Evolutionary conservation across 2,113 vertebrate genomes (phyloP), one percentile per base, ranked within the genome.

Genomic region (Panthera uncia): DNA sequence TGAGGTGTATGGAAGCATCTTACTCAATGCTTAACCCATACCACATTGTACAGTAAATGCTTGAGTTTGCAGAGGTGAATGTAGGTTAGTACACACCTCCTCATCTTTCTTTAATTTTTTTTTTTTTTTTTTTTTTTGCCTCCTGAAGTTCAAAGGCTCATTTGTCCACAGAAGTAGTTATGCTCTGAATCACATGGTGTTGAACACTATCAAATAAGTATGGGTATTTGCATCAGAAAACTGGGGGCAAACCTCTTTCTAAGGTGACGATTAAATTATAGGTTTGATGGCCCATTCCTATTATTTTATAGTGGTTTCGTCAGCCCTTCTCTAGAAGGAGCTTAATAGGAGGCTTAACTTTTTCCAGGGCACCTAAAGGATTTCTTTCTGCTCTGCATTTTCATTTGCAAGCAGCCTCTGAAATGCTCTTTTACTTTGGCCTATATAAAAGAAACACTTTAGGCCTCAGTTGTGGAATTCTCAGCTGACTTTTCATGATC

Each of bases 61-160:
- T 25, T 38, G 48, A 33, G 3, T 79, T 57, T 66, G 12, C 89
- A 45, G 7, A 36, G 52, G 23, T 23, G 3, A 81, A 9, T 66
- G 13, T 29, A n/a, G 15, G 0, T 76, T 0, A 2, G 6, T 27
- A 31, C 7, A 57, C 21, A 61, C 31, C 18, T 4, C 15, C 33
- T 95, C 15, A 36, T 13, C 27, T 86, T 41, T 50, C 21, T 71
- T 57, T 68, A 92, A 33, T 45, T 12, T 74, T n/a, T 18, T 79
- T 96, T 84, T 18, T 79, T 96, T 84, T 38, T 38, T 38, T 45
- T 12, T 74, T 41, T 18, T 79, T 96, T 84, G 7, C 3, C 57
- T 95, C 16, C 27, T 79, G 61, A 92, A 90, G 10, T 83, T 89
- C 15, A 31, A 87, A 27, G 13, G 52, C 4, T 52, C 31, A 19